Evolutionary conservation across 1,140 invertebrate species (phyloP).

Genomic region (Ceratitis capitata): DNA sequence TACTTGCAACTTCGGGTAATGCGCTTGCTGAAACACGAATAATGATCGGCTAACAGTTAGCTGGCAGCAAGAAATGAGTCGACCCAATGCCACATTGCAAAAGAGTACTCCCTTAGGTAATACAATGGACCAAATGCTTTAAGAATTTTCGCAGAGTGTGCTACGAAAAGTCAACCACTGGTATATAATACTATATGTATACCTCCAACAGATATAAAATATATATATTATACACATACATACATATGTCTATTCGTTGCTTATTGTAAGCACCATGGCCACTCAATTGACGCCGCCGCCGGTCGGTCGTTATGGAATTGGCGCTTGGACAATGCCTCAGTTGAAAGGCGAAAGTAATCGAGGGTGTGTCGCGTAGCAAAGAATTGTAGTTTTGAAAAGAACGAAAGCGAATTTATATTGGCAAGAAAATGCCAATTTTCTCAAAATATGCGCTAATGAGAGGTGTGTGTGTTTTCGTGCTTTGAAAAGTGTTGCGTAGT

Average conservation of each 20-base stretch:
- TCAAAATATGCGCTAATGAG: background rate
- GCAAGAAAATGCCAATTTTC: conserved; percentile 20
- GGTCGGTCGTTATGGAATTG: background rate
- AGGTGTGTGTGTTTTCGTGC: conserved; percentile 20
- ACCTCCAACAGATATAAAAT: no score
- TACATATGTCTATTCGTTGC: background rate
- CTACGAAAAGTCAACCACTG: no score
- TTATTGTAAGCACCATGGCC: background rate
- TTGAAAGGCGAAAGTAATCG: background rate
- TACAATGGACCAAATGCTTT: no score
- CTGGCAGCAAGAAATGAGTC: no score
- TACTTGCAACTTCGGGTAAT: no score
- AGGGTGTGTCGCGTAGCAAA: conserved; percentile 21
- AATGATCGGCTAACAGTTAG: no score
- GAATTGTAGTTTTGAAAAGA: background rate
- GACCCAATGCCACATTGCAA: no score
- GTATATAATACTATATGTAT: no score
- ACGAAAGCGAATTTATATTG: background rate
- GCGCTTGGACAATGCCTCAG: background rate
- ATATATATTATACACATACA: no score
- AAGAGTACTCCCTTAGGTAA: no score
- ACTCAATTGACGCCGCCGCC: background rate
- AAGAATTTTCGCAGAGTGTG: no score
- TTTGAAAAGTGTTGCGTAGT: background rate
- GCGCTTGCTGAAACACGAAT: no score